These are phyloP conservation scores for Hanleya hanleyi DNA, from an alignment of 2,888 invertebrate species.

Conservation along the genomic window DNA sequence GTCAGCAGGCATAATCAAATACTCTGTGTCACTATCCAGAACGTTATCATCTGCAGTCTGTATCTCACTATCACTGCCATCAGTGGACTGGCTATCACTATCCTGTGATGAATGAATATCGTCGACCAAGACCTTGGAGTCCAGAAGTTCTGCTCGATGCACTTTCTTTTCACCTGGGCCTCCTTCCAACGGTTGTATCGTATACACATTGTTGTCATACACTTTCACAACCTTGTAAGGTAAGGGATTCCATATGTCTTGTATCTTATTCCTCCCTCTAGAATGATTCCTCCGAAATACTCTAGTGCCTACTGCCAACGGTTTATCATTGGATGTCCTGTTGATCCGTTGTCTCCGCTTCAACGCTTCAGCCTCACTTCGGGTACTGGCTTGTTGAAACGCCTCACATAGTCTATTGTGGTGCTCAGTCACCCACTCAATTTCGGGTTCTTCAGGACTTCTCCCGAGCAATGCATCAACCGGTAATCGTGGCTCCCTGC, in stretches of 20 bases:
- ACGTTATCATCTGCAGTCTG: too few species aligned
- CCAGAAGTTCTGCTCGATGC: not conserved
- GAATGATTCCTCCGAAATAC: not conserved
- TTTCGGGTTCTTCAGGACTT: not conserved
- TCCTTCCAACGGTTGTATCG: not conserved
- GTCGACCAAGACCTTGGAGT: not conserved
- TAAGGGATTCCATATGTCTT: not conserved
- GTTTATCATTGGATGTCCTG: not conserved
- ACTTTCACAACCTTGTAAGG: not conserved
- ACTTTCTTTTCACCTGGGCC: not conserved
- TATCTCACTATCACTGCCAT: not conserved
- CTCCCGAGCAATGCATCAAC: constrained; percentile 19
- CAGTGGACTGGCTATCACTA: not conserved
- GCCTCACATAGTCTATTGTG: not conserved
- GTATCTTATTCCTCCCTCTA: not conserved
- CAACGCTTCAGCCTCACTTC: not conserved
- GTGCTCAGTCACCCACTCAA: not conserved
- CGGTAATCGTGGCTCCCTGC: constrained; percentile 24
- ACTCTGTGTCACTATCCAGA: too few species aligned
- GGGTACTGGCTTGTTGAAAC: not conserved
- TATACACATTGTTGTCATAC: constrained; percentile 2
- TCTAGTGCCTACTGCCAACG: not conserved
- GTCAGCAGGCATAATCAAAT: too few species aligned
- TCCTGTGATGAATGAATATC: not conserved
- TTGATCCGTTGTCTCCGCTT: too few species aligned